Conservation (phyloP, 2,113 vertebrate genomes). For the Cochlearius cochlearius region DNA sequence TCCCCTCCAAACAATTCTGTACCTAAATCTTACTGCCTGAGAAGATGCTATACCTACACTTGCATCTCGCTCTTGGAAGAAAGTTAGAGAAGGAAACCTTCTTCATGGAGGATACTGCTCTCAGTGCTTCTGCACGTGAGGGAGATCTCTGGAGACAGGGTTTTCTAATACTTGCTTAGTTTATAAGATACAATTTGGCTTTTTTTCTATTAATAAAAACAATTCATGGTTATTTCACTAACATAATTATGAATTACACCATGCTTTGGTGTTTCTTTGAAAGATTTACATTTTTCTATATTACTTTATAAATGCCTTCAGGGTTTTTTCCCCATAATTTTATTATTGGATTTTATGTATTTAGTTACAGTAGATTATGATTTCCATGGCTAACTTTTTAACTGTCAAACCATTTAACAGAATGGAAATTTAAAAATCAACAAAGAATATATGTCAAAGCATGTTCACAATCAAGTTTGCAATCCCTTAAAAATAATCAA, state of each 20-base stretch:
- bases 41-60: neutral
- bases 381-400: neutral
- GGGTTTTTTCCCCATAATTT: neutral
- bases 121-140: neutral
- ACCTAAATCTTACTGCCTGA: neutral
- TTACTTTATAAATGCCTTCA: neutral
- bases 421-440: neutral
- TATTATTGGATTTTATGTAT: neutral
- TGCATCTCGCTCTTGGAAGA: neutral
- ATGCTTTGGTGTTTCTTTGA: neutral
- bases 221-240: neutral
- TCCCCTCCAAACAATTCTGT: neutral
- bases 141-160: neutral
- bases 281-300: neutral
- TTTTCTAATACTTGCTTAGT: neutral
- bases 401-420: neutral
- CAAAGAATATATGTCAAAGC: neutral
- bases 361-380: constrained; percentile 7
- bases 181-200: neutral
- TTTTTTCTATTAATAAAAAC: neutral
- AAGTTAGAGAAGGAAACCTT: neutral
- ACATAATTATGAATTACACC: neutral
- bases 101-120: neutral
- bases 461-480: neutral
- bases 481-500: neutral